Conservation (phyloP, 2,113 vertebrate species). For the Sorex araneus region DNA sequence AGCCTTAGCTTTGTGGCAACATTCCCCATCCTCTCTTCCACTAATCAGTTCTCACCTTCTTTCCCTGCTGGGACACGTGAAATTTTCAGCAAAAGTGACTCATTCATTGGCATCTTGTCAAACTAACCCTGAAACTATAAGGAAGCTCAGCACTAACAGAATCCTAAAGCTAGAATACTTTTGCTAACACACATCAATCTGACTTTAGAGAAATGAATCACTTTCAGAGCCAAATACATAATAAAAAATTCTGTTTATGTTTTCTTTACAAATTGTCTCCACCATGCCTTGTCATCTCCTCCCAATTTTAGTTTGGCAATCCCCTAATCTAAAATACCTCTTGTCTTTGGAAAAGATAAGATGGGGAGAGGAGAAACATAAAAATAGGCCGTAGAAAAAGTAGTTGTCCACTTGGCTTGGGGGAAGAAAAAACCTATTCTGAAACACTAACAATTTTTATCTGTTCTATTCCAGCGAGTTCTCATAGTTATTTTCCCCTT, state of each 20-base stretch:
- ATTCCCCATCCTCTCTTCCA: constrained; percentile 36
- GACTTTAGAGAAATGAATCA: constrained; percentile 82
- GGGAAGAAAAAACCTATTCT: constrained; percentile 31
- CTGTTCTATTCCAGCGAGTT: constrained; percentile 45
- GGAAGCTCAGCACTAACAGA: constrained; percentile 76
- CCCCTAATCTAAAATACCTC: constrained; percentile 66
- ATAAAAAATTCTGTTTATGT: constrained; percentile 77
- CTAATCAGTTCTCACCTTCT: constrained; percentile 67
- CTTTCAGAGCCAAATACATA: constrained; percentile 75
- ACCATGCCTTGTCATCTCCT: constrained; percentile 55
- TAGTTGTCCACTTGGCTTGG: constrained; percentile 19
- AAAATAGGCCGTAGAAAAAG: constrained; percentile 8
- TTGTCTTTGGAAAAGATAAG: constrained; percentile 46
- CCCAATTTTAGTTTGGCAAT: constrained; percentile 54
- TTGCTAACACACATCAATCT: constrained; percentile 84
- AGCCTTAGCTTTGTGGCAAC: constrained; percentile 40
- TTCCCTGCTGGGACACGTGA: constrained; percentile 60
- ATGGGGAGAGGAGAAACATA: background rate
- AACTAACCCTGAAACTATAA: constrained; percentile 82
- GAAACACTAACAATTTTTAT: constrained; percentile 29
- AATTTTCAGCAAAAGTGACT: constrained; percentile 76
- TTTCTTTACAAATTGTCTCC: constrained; percentile 79
- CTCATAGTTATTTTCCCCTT: constrained; percentile 55
- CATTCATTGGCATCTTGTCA: constrained; percentile 78
- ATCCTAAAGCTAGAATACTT: constrained; percentile 81